These are phyloP conservation scores for Gephyroberyx darwinii DNA, from an alignment of 2,797 vertebrate species.

Conservation along the genomic window DNA sequence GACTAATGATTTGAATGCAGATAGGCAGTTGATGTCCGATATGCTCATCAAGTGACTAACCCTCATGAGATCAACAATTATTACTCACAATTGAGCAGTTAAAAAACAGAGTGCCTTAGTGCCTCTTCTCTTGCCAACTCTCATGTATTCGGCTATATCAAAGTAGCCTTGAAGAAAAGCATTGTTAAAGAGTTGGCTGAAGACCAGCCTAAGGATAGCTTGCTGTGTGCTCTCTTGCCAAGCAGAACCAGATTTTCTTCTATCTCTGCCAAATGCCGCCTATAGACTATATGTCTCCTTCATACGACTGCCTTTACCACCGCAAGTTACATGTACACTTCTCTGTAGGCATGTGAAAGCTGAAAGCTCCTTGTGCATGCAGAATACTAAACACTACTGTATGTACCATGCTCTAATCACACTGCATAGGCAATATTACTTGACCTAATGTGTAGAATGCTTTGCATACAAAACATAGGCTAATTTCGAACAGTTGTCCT, in stretches of 20 bases:
- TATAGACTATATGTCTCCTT: slow-evolving; percentile 1
- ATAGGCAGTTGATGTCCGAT: not conserved
- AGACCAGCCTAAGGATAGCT: not conserved
- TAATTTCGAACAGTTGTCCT: not conserved
- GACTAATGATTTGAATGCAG: not conserved
- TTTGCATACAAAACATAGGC: slow-evolving; percentile 13
- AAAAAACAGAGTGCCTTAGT: not conserved
- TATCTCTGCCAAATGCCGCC: slow-evolving; percentile 55
- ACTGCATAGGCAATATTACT: not conserved
- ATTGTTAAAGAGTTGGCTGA: not conserved
- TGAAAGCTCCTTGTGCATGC: not conserved
- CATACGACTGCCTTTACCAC: not conserved
- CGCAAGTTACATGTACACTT: not conserved
- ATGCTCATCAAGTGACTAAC: not conserved
- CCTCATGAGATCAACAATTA: not conserved
- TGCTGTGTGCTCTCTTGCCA: slow-evolving; percentile 2
- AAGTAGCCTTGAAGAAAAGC: slow-evolving; percentile 2
- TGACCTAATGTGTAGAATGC: not conserved
- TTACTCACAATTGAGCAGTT: not conserved
- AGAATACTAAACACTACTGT: not conserved
- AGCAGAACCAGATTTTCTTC: slow-evolving; percentile 70
- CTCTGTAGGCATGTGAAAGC: not conserved
- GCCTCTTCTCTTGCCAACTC: not conserved
- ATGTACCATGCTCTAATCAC: not conserved
- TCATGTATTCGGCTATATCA: not conserved